phyloP scores from a whole-genome alignment of 2,113 vertebrate genomes.

The Vidua macroura region DNA sequence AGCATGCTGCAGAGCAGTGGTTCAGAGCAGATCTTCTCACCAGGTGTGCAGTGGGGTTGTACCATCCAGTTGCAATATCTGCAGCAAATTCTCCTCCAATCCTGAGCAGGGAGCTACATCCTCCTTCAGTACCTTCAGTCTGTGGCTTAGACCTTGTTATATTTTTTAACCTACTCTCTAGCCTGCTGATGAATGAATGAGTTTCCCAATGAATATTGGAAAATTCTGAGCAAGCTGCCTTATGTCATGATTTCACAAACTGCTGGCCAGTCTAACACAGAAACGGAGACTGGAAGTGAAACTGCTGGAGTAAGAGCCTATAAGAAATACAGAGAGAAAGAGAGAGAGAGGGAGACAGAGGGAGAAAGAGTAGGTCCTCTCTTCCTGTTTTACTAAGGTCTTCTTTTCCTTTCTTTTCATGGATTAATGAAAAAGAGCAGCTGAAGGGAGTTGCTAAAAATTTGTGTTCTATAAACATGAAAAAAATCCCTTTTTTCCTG shows the following conservation, averaged over 20 bases:
- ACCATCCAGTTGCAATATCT: accelerated
- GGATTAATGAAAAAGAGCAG: neutral
- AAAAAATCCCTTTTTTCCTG: neutral
- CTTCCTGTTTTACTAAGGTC: neutral
- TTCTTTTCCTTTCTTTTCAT: neutral
- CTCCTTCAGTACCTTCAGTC: neutral
- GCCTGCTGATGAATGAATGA: neutral
- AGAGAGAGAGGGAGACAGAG: too few relatives aligned
- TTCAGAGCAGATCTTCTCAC: neutral
- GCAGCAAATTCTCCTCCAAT: neutral
- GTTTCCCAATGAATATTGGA: neutral
- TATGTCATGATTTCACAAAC: neutral
- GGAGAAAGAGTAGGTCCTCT: neutral
- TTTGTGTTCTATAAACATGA: neutral
- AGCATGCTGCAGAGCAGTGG: neutral
- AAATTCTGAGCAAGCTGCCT: neutral
- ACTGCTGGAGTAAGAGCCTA: neutral
- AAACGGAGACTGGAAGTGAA: neutral
- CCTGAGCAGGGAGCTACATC: neutral
- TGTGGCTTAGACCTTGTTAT: neutral
- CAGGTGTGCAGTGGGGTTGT: accelerated
- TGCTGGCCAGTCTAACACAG: neutral
- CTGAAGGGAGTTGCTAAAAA: neutral
- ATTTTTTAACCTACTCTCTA: neutral
- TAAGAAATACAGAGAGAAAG: neutral